phyloP scores from a whole-genome alignment of 2,113 vertebrate genomes.

The Perognathus longimembris region DNA sequence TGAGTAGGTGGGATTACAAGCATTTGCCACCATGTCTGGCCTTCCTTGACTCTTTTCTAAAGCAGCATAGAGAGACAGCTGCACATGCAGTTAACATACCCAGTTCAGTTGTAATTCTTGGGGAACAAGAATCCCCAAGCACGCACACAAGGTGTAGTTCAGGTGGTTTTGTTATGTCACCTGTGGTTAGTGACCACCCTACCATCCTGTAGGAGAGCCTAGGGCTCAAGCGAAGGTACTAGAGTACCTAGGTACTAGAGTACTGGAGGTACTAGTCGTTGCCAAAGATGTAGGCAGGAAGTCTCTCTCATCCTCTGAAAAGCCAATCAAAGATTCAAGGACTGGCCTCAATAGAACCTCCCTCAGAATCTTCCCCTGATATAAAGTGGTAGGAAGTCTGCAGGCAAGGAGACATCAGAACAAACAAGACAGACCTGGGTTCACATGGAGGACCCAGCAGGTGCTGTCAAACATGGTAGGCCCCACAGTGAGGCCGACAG shows the following conservation, averaged over 20 bases:
- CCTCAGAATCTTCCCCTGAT: fast-evolving
- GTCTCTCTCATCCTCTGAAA: neutral
- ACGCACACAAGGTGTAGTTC: fast-evolving
- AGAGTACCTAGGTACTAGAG: too few relatives aligned
- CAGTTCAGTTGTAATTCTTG: neutral
- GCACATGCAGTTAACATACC: fast-evolving
- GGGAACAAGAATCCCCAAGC: neutral
- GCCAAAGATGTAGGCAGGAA: neutral
- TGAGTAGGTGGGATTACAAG: too few relatives aligned
- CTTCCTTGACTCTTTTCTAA: neutral
- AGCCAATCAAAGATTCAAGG: neutral
- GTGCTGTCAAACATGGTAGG: neutral
- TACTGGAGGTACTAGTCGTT: too few relatives aligned
- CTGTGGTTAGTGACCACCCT: neutral
- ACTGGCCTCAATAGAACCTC: neutral
- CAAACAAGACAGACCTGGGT: neutral
- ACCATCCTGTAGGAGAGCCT: neutral
- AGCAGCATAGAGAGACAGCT: too few relatives aligned
- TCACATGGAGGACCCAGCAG: neutral
- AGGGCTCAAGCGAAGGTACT: neutral
- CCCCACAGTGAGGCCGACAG: neutral
- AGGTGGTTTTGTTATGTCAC: neutral
- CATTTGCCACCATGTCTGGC: neutral
- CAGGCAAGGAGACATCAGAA: neutral
- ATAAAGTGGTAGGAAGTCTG: neutral